Evolutionary conservation across 35 echinoderm and acorn worm species (phyloP), one percentile per base, ranked within the genome.

Genomic region (Chiridota heheva): DNA sequence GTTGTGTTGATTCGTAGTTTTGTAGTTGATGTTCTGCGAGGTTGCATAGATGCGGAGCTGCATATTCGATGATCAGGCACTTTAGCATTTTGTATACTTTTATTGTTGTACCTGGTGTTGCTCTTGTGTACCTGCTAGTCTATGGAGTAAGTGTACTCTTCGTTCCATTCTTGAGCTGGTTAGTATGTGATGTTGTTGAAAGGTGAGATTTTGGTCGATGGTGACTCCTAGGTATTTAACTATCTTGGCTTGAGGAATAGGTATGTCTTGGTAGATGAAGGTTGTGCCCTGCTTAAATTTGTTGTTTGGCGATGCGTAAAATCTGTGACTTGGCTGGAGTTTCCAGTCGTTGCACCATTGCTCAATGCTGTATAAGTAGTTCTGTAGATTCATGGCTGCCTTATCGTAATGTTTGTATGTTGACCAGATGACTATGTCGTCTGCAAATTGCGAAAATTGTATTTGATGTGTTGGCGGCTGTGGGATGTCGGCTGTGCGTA

Each of bases 331-430:
- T 78, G 6, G 18, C 1, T 18, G 53, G 53, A 22, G 58, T 5
- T 57, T 33, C 56, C 75, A 78, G 33, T 78, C 75, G 13, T 61
- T 78, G 38, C 57, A 62, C 55, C 75, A 78, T 7, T 58, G 0
- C 2, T 78, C 4, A 0, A 78, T 17, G 22, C 36, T 1, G 75
- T 78, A n/a, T 18, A 78, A 40, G 32, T 61, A 61, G 75, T n/a
- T n/a, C n/a, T n/a, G n/a, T 15, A 78, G 57, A 13, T 37, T 37
- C 7, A 40, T 2, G 24, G 58, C 75, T 10, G 53, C 31, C 6
- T n/a, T 4, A 1, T 26, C 16, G 4, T 33, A 4, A 5, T 16
- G 20, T 17, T 1, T 36, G 33, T 58, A 42, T 0, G 31, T 62
- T 3, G 53, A 20, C 56, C 75, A n/a, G 34, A 78, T 40, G 28